These are phyloP conservation scores for Athalia circularis DNA, from an alignment of 2,888 invertebrate genomes.

Conservation along the genomic window DNA sequence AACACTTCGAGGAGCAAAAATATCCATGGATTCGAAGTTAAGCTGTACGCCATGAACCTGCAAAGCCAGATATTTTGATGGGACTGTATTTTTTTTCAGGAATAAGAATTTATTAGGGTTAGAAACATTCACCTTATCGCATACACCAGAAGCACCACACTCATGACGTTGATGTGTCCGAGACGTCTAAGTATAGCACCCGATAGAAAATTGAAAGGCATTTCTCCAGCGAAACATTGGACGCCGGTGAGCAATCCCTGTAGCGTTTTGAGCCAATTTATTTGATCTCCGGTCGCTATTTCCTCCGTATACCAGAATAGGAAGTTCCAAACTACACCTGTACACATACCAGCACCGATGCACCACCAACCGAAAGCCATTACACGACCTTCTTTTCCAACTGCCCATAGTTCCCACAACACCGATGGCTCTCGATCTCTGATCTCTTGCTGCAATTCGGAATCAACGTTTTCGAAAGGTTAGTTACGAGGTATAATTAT, in stretches of 20 bases:
- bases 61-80: constrained; percentile 36
- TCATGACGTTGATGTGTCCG: constrained; percentile 90
- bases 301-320: constrained; percentile 91
- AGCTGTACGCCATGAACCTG: constrained; percentile 88
- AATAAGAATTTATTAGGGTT: background rate
- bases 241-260: constrained; percentile 84
- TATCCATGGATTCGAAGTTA: constrained; percentile 88
- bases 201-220: constrained; percentile 91
- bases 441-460: constrained; percentile 54
- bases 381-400: constrained; percentile 71
- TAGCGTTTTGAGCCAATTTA: constrained; percentile 81
- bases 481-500: background rate
- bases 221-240: constrained; percentile 89
- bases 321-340: constrained; percentile 91
- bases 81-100: background rate
- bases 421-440: constrained; percentile 64
- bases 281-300: constrained; percentile 75
- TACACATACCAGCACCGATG: constrained; percentile 87
- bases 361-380: constrained; percentile 88
- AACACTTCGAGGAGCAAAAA: constrained; percentile 89
- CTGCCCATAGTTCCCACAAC: constrained; percentile 63
- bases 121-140: constrained; percentile 76
- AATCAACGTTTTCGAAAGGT: no score
- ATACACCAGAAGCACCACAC: constrained; percentile 86
- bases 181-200: constrained; percentile 75